Evolutionary conservation across 2,113 vertebrate genomes (phyloP), one percentile per base, ranked within the genome.

Genomic region (Apodemus sylvaticus): DNA sequence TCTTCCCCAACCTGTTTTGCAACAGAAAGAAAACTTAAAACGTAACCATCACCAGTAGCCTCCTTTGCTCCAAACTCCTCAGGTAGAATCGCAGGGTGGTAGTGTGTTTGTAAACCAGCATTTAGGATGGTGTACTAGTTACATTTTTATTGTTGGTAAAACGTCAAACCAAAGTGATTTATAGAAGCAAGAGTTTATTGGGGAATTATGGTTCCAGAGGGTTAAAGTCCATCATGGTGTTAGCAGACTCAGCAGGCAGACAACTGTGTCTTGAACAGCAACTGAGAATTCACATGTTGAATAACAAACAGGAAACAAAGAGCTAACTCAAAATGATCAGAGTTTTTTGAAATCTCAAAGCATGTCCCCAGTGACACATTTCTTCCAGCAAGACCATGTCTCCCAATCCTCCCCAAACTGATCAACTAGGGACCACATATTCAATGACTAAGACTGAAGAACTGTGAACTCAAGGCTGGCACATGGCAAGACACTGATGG

Each of bases 41-140:
- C 39, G 20, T 26, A 73, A 39, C 22, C 22, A 42, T 42, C 39
- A 42, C 22, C 10, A 74, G 83, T 77, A 78, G 31, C 66, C 24
- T 20, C 91, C 66, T 93, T 81, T 64, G 45, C 66, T 93, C 29
- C 70, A 81, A 93, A 82, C 48, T 64, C 68, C 91, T 93, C 70
- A 81, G 24, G 8, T 90, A 60, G 53, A n/a, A 78, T 36, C 22
- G 51, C 1, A 0, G 34, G 14, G 19, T 51, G 42, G 34, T n/a
- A 11, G 45, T n/a, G 20, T 24, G 29, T 29, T 4, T 76, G 53
- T 60, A 89, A 36, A 17, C 60, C 45, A 51, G 42, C 64, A 86
- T 20, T 89, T 19, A 34, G n/a, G 55, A 29, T 83, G 22, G 24
- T 55, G 8, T 24, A 12, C 58, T 79, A 55, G 77, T 42, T 83